These are phyloP conservation scores for Orientallactaga bullata DNA, from an alignment of 2,113 vertebrate genomes.

Conservation along the genomic window DNA sequence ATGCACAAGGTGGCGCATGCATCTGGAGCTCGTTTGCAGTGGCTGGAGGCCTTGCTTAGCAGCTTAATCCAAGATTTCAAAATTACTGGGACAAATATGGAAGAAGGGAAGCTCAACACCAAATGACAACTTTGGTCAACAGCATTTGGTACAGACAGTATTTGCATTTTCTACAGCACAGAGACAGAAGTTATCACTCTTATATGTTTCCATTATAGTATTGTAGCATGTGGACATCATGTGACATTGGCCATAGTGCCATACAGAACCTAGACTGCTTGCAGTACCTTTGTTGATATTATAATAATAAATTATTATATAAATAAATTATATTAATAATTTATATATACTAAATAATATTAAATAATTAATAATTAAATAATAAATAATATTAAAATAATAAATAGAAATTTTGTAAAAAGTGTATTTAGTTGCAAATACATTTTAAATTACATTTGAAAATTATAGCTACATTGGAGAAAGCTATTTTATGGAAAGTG, in stretches of 20 bases:
- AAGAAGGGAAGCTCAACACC: conserved; percentile 41
- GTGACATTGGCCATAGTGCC: too few relatives aligned
- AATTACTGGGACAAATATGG: conserved; percentile 65
- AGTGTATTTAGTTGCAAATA: conserved; percentile 34
- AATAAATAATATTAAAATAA: too few relatives aligned
- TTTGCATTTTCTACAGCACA: conserved; percentile 8
- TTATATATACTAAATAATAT: too few relatives aligned
- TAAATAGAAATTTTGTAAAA: background rate
- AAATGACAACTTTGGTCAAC: conserved; percentile 62
- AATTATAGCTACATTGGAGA: background rate
- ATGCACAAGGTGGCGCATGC: too few relatives aligned
- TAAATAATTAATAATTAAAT: too few relatives aligned
- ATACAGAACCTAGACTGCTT: background rate
- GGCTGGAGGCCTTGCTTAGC: conserved; percentile 67
- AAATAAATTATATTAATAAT: too few relatives aligned
- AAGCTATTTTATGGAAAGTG: background rate
- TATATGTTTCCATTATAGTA: background rate
- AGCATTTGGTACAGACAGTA: conserved; percentile 52
- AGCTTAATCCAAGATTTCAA: conserved; percentile 73
- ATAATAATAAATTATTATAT: too few relatives aligned
- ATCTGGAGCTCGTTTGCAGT: too few relatives aligned
- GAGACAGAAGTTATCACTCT: conserved; percentile 10
- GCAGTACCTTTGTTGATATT: conserved; percentile 2
- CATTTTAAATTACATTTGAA: conserved; percentile 27
- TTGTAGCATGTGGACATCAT: background rate